Conservation (phyloP, 2,888 invertebrate species). For the Leptinotarsa haldemani region DNA sequence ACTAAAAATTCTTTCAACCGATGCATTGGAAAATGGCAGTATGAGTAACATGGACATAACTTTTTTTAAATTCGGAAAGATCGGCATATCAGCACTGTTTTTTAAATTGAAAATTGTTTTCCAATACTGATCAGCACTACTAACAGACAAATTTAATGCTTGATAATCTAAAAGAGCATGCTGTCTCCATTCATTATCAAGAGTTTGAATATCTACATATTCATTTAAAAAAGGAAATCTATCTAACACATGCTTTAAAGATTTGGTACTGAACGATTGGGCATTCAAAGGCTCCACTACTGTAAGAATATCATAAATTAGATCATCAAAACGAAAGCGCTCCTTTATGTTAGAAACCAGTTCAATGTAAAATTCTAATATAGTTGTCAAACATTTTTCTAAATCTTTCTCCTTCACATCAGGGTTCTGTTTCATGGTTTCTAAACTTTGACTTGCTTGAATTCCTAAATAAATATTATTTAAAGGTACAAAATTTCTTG, state of each 20-base stretch:
- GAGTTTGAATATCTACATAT: neutral
- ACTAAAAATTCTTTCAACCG: neutral
- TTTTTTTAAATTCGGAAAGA: slow-evolving; percentile 19
- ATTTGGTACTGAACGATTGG: neutral
- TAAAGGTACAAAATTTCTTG: slow-evolving; percentile 13
- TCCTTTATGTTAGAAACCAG: slow-evolving; percentile 7
- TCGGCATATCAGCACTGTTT: neutral
- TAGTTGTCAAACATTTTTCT: neutral
- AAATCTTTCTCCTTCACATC: neutral
- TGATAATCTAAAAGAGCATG: slow-evolving; percentile 13
- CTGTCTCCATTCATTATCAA: slow-evolving; percentile 17
- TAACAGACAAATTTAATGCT: neutral
- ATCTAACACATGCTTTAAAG: neutral
- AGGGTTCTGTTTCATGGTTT: neutral
- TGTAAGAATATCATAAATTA: neutral
- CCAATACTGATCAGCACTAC: neutral
- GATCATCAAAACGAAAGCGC: slow-evolving; percentile 12
- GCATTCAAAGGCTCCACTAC: slow-evolving; percentile 2
- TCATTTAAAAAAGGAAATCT: slow-evolving; percentile 2
- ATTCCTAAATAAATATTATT: slow-evolving; percentile 4
- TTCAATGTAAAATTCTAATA: slow-evolving; percentile 17
- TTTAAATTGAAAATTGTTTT: slow-evolving; percentile 7
- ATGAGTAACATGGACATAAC: neutral
- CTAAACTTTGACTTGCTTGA: neutral
- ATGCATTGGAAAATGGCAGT: neutral